phyloP scores from a whole-genome alignment of 2,113 vertebrate genomes.

The Hippocampus barbouri region DNA sequence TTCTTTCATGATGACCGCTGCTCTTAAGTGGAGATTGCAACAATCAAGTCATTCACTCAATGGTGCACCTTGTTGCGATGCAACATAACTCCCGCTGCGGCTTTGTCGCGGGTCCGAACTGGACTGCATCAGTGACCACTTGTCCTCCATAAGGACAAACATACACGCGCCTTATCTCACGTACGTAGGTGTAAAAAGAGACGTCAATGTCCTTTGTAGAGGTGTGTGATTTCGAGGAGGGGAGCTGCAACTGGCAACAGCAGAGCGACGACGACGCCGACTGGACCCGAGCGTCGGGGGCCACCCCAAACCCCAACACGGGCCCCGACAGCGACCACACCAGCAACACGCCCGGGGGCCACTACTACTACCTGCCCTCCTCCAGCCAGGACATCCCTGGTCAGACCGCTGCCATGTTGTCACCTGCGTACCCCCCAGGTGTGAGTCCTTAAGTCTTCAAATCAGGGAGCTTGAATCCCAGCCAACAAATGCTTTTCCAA shows the following conservation, averaged over 20 bases:
- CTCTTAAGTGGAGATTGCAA: not conserved
- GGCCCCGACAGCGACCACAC: conserved; percentile 70
- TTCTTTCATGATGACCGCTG: not conserved
- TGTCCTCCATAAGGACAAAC: too few relatives aligned
- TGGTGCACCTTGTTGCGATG: not conserved
- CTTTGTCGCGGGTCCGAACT: not conserved
- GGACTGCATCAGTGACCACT: not conserved
- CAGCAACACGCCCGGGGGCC: conserved; percentile 60
- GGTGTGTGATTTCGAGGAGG: conserved; percentile 72
- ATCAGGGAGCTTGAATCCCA: too few relatives aligned
- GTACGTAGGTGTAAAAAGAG: not conserved
- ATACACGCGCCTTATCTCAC: too few relatives aligned
- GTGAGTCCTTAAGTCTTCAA: conserved; percentile 32
- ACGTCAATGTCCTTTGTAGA: conserved; percentile 32
- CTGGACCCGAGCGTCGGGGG: conserved; percentile 62
- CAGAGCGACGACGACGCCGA: conserved; percentile 43
- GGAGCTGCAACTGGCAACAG: conserved; percentile 67
- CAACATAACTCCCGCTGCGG: not conserved
- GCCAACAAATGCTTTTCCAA: not conserved
- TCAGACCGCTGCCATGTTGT: conserved; percentile 63
- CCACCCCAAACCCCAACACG: conserved; percentile 40
- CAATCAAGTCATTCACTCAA: not conserved
- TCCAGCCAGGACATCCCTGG: conserved; percentile 21
- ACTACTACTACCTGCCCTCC: conserved; percentile 64
- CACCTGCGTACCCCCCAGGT: conserved; percentile 63